These are phyloP conservation scores for Tolypeutes matacus DNA, from an alignment of 2,797 vertebrate genomes.

Conservation along the genomic window DNA sequence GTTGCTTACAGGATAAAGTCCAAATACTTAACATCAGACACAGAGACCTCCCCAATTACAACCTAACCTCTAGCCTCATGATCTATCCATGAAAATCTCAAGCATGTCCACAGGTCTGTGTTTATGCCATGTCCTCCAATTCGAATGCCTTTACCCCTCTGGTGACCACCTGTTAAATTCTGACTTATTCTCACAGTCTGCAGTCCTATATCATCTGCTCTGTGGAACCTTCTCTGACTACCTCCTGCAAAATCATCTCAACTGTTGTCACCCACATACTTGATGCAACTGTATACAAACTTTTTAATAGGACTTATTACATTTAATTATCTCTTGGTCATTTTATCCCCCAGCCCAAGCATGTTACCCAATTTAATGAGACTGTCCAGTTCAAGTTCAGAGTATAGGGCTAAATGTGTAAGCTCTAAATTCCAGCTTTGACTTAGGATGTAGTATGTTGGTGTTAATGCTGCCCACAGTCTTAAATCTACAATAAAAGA, in stretches of 20 bases:
- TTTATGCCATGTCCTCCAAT: not conserved
- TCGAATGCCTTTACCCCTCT: not conserved
- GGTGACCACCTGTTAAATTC: not conserved
- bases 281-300: not conserved
- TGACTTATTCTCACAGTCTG: not conserved
- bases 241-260: constrained; percentile 26
- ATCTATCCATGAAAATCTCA: not conserved
- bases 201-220: not conserved
- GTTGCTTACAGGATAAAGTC: not conserved
- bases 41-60: not conserved
- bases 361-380: not conserved
- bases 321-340: not conserved
- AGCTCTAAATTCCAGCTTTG: not conserved
- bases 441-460: not conserved
- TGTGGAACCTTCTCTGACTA: not conserved
- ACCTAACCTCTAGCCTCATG: not conserved
- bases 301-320: not conserved
- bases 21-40: constrained; percentile 28
- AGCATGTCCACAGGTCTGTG: not conserved
- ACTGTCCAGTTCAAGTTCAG: constrained; percentile 26
- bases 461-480: not conserved
- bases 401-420: not conserved
- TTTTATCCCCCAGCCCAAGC: not conserved
- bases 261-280: not conserved
- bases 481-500: not conserved